Percentiles rank a stretch among this genome's conserved stretches.
phyloP scores from a whole-genome alignment of 2,888 invertebrate species.

The Eulithis testata region DNA sequence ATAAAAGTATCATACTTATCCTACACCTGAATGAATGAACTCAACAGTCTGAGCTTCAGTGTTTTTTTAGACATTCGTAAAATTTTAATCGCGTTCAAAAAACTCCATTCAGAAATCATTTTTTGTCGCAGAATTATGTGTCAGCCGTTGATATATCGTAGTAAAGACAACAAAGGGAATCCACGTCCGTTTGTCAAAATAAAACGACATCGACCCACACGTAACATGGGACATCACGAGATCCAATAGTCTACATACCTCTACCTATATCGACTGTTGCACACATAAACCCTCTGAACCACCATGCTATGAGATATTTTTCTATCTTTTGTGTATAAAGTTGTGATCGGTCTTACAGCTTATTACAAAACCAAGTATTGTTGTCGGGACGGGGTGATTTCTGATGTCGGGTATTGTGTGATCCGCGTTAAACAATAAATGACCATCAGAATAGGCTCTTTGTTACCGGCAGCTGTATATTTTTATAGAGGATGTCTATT shows the following conservation, averaged over 20 bases:
- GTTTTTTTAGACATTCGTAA: constrained; percentile 12
- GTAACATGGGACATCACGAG: constrained; percentile 65
- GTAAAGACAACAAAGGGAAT: constrained; percentile 73
- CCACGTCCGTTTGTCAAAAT: constrained; percentile 77
- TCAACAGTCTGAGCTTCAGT: background rate
- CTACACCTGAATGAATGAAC: constrained; percentile 1
- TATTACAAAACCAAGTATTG: constrained; percentile 74
- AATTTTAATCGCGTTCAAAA: constrained; percentile 41
- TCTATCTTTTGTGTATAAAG: constrained; percentile 51
- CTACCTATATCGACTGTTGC: constrained; percentile 41
- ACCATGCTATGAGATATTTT: constrained; percentile 48
- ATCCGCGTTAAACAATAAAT: constrained; percentile 75
- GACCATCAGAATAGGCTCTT: constrained; percentile 73
- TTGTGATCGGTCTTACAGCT: constrained; percentile 64
- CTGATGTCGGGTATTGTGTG: constrained; percentile 73
- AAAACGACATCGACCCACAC: constrained; percentile 75
- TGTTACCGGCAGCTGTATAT: constrained; percentile 74
- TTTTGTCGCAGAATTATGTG: constrained; percentile 64
- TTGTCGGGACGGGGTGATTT: constrained; percentile 70
- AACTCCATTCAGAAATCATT: constrained; percentile 58
- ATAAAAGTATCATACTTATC: constrained; percentile 11
- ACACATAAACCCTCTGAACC: constrained; percentile 51
- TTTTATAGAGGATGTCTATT: constrained; percentile 71
- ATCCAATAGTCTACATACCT: constrained; percentile 51
- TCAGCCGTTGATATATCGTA: constrained; percentile 75